Conservation (phyloP, 2,113 vertebrate species). For the Lepidothrix coronata region DNA sequence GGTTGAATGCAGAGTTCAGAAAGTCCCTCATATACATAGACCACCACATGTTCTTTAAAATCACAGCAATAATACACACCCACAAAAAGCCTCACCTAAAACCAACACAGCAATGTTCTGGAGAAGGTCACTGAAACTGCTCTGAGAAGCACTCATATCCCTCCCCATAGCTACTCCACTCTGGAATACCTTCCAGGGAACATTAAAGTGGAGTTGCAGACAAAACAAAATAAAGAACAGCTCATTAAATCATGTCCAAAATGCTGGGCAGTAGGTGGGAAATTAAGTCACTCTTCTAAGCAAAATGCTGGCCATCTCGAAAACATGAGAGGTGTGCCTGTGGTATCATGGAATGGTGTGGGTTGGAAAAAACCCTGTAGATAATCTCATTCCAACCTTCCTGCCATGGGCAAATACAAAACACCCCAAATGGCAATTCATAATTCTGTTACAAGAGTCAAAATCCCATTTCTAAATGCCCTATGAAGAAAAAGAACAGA, state of each 20-base stretch:
- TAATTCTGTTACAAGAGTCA: neutral
- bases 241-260: neutral
- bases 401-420: neutral
- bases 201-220: neutral
- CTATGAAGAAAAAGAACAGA: neutral
- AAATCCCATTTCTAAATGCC: neutral
- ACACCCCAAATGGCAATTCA: neutral
- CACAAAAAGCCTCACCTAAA: neutral
- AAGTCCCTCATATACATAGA: neutral
- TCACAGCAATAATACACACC: neutral
- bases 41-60: neutral
- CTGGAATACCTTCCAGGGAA: neutral
- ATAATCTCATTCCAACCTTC: neutral
- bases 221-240: neutral
- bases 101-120: neutral
- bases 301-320: neutral
- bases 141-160: neutral
- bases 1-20: neutral
- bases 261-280: too few relatives aligned
- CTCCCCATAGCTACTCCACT: neutral
- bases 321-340: neutral
- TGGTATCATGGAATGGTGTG: neutral
- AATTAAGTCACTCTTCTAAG: neutral
- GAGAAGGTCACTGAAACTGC: slow-evolving; percentile 35
- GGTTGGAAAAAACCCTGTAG: neutral